phyloP scores from a whole-genome alignment of 1,140 invertebrate genomes.

The Pemphigus obesinymphae region DNA sequence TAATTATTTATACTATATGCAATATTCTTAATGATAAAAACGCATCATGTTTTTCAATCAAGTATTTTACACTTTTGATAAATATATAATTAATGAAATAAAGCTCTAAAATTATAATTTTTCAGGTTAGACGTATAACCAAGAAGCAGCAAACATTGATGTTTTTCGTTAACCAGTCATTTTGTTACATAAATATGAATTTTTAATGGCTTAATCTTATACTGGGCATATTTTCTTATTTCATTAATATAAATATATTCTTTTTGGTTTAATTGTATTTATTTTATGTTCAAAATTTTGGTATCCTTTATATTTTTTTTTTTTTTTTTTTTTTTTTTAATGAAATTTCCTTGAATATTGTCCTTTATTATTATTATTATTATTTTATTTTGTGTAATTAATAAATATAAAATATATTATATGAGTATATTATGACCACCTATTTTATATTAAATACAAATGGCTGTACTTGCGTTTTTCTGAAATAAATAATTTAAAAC shows the following conservation, averaged over 20 bases:
- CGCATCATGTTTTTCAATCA: neutral
- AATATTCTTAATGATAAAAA: neutral
- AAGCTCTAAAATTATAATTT: neutral
- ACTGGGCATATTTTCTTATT: constrained; percentile 17
- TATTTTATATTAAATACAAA: too few species aligned
- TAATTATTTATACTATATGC: neutral
- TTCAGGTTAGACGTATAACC: neutral
- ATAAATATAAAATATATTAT: too few species aligned
- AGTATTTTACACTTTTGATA: too few species aligned
- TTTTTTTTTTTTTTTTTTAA: too few species aligned
- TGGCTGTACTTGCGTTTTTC: too few species aligned
- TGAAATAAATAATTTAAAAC: too few species aligned
- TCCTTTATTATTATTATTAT: too few species aligned
- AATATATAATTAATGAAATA: too few species aligned
- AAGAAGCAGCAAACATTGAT: neutral
- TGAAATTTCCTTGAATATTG: too few species aligned
- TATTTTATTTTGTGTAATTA: too few species aligned
- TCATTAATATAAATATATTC: constrained; percentile 19
- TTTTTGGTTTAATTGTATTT: constrained; percentile 2
- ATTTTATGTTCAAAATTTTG: neutral
- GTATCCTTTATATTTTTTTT: too few species aligned
- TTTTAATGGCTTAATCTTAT: constrained; percentile 1
- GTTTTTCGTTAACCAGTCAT: constrained; percentile 32
- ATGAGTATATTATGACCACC: too few species aligned
- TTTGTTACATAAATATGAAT: neutral